A percentile compares a stretch with the other conserved stretches of the same genome.
These are phyloP conservation scores for Lemur catta DNA, from an alignment of 2,797 vertebrate genomes.

Conservation along the genomic window DNA sequence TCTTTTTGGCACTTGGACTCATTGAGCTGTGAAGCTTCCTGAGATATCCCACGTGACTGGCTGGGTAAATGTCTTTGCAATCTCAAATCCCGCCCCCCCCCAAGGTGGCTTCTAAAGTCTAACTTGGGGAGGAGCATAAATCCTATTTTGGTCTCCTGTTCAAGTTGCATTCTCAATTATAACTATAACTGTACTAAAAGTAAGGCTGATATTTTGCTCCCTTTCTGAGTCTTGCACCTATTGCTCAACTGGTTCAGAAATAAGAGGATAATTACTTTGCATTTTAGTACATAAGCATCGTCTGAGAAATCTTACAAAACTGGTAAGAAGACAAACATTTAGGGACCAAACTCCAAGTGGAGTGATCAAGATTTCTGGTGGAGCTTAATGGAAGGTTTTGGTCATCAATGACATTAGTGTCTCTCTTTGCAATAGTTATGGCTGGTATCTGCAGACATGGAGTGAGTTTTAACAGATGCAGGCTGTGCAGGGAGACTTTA, in stretches of 20 bases:
- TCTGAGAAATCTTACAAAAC: background rate
- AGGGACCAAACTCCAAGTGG: background rate
- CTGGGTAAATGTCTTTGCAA: background rate
- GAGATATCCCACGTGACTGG: background rate
- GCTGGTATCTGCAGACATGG: background rate
- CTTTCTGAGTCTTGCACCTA: background rate
- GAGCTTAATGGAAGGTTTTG: background rate
- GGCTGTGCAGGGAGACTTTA: background rate
- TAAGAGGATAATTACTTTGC: background rate
- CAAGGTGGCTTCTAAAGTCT: background rate
- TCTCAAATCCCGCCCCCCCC: background rate
- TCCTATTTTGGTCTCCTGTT: background rate
- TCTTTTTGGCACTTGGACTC: background rate
- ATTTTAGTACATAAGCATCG: background rate
- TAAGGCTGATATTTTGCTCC: background rate
- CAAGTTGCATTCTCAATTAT: slow-evolving; percentile 1
- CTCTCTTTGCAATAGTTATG: background rate
- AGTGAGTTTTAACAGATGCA: background rate
- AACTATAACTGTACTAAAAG: slow-evolving; percentile 1
- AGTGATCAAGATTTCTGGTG: background rate
- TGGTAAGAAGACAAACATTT: background rate
- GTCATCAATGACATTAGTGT: background rate
- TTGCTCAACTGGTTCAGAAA: background rate
- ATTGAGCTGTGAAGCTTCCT: background rate
- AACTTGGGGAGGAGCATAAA: background rate